These are phyloP conservation scores for Tonatia bakeri DNA, from an alignment of 2,113 vertebrate genomes.

Conservation along the genomic window DNA sequence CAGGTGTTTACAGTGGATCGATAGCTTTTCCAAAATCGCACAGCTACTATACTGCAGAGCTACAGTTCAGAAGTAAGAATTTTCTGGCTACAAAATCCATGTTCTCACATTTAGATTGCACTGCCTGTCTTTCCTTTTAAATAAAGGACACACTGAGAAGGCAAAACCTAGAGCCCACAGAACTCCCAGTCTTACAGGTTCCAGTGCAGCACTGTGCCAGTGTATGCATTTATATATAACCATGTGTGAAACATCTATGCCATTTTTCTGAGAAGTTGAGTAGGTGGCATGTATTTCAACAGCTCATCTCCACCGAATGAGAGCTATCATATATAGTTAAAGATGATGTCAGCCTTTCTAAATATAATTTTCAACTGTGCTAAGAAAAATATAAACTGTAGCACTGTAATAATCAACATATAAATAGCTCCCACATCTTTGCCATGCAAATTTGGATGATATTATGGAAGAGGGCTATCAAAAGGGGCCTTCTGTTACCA, in stretches of 20 bases:
- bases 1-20: not conserved
- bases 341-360: constrained; percentile 77
- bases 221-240: constrained; percentile 49
- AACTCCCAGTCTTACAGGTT: not conserved
- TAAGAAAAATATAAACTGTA: constrained; percentile 73
- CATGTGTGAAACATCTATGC: constrained; percentile 54
- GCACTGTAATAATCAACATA: constrained; percentile 78
- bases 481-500: constrained; percentile 69
- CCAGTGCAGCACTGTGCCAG: constrained; percentile 4
- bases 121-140: not conserved
- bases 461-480: constrained; percentile 66
- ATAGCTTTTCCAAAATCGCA: not conserved
- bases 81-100: not conserved
- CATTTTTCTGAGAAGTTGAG: constrained; percentile 69
- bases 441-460: constrained; percentile 75
- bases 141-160: constrained; percentile 39
- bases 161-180: constrained; percentile 4
- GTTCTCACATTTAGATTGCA: constrained; percentile 6
- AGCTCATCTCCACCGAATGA: constrained; percentile 67
- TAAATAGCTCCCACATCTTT: constrained; percentile 76
- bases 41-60: not conserved
- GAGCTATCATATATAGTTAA: constrained; percentile 73
- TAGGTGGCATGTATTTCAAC: constrained; percentile 72
- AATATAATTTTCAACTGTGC: constrained; percentile 75
- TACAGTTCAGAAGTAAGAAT: not conserved